Evolutionary conservation across 2,888 invertebrate species (phyloP).

Genomic region (Ornithoptera priamus): DNA sequence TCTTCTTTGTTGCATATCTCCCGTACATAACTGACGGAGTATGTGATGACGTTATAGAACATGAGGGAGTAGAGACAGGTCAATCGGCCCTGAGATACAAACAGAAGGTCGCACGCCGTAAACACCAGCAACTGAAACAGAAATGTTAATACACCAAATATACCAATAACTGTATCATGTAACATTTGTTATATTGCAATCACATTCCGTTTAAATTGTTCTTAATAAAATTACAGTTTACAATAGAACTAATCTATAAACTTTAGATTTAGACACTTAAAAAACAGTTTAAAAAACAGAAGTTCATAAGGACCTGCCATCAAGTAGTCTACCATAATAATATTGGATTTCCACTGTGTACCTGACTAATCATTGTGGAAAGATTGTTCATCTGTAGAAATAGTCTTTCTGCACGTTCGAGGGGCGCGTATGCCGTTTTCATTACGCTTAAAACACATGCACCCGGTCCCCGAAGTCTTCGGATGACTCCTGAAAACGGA

Average conservation of each 20-base stretch:
- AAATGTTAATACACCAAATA: neutral
- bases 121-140: conserved; percentile 84
- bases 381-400: conserved; percentile 86
- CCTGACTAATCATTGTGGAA: conserved; percentile 85
- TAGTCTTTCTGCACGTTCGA: conserved; percentile 82
- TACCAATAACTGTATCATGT: too few relatives aligned
- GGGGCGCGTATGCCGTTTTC: conserved; percentile 78
- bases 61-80: conserved; percentile 88
- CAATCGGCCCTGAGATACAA: conserved; percentile 80
- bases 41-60: conserved; percentile 90
- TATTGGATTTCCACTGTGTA: conserved; percentile 42
- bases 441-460: conserved; percentile 47
- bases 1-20: conserved; percentile 87
- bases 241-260: too few relatives aligned
- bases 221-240: too few relatives aligned
- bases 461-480: conserved; percentile 60
- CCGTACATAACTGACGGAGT: conserved; percentile 87
- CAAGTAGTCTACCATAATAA: neutral
- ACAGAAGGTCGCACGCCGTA: conserved; percentile 84
- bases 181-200: too few relatives aligned
- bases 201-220: too few relatives aligned
- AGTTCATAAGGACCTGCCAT: too few relatives aligned
- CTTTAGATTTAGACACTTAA: too few relatives aligned
- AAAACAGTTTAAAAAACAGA: too few relatives aligned
- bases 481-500: conserved; percentile 57